Base-by-base conservation (phyloP, 2,797 vertebrate genomes). In the Sebastes cheni region DNA sequence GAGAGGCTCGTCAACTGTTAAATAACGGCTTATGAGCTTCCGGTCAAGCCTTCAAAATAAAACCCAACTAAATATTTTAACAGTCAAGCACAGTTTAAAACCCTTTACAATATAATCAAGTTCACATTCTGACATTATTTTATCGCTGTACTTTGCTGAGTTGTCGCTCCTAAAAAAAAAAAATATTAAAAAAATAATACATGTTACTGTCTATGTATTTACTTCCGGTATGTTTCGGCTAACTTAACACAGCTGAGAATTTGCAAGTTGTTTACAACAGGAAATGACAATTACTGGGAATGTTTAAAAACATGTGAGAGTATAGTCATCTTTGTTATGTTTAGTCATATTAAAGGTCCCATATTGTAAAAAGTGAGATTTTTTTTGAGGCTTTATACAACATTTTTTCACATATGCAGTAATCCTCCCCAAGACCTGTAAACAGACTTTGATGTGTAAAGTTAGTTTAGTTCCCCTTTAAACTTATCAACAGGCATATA, bases 41-140 rank as follows among this genome's bases (percentile, higher is more conserved):
- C 83, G 73, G 65, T 70, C 5, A 2, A 0, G 1, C 2, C 36
- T 83, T 85, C 87, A 86, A 80, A 90, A 70, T 91, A 88, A 89
- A 91, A 64, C 5, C 1, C 2, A 29, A 27, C 0, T 2, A 22
- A 11, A 34, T 30, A 11, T 59, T 32, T 39, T 39, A 14, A 42
- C 25, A 22, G 7, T 3, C 3, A 22, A 39, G 5, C 0, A 4
- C 2, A 0, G 3, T 5, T 4, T 12, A 0, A 42, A 3, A 1
- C 0, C 2, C 1, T 39, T 54, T 2, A 54, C 1, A 70, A 30
- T 23, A n/a, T 5, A 60, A 25, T 1, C 2, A 23, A 16, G 59
- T 36, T 29, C 3, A 39, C 6, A 59, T 16, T 16, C 0, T 8
- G 6, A 3, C 13, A 8, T 0, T 0, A 18, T 39, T 25, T 2